Evolutionary conservation across 2,113 vertebrate genomes (phyloP), one percentile per base, ranked within the genome.

Genomic region (Pseudorectes ferrugineus): DNA sequence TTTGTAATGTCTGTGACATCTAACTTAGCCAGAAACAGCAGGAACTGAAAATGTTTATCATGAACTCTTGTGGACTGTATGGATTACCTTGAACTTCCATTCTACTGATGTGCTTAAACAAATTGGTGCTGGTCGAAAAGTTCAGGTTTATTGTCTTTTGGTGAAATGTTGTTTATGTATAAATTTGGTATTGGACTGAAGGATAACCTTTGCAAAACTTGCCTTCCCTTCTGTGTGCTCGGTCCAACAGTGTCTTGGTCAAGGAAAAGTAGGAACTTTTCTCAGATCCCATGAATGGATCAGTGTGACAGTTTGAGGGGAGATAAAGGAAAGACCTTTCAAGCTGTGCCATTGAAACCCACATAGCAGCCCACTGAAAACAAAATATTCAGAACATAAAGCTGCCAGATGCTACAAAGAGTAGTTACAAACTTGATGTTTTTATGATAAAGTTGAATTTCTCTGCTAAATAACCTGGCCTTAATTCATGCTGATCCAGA

Each of bases 11-110:
- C 55, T 91, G 55, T 85, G 71, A 62, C 46, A 72, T 58, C 57
- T 57, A 78, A 74, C 25, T 65, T 59, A 85, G 20, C 9, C 38
- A 92, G 38, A 54, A 94, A 58, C 75, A 80, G 10, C 11, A 16
- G 59, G 23, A 94, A 79, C 4, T 81, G 43, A 92, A 89, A 68
- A 66, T 16, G 38, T 51, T 57, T 93, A 31, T 91, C n/a, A 61
- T 52, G 42, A 71, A 33, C 45, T 79, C 24, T 75, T 88, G 59
- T 36, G 61, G 77, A 52, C 51, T 9, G 12, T n/a, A 38, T 73
- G 26, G 16, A 7, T 63, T n/a, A 29, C 19, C 58, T 54, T 18
- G 33, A 77, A 40, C 25, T 63, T 23, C 7, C 11, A 8, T 82
- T 63, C 49, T 45, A 31, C 19, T 40, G 48, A 63, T 55, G 33